Evolutionary conservation across 2,113 vertebrate genomes (phyloP), one percentile per base, ranked within the genome.

Genomic region (Helogale parvula): DNA sequence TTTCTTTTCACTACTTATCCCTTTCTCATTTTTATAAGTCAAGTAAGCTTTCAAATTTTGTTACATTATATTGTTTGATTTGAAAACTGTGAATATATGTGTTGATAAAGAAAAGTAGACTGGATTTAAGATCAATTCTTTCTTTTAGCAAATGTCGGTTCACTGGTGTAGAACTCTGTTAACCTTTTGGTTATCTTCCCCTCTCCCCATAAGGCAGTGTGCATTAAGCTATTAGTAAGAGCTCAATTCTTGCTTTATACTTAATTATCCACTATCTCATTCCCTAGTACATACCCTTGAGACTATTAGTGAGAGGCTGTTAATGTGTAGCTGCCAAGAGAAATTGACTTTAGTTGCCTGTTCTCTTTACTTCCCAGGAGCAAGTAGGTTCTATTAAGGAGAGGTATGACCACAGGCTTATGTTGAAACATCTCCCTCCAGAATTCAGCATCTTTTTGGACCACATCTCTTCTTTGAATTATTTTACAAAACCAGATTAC

Each of bases 381-480:
- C 99, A 99, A 97, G 99, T 99, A 88, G 99, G 99, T 83, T 99
- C 99, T 89, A 99, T 99, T 98, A 99, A 99, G 97, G 99, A 99
- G 52, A 99, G 99, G 0, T 99, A 99, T 0, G 99, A 99, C 89
- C 99, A 99, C 94, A 99, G 99, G 17, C 98, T 99, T 98, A 99
- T 99, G 99, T 98, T 99, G 98, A 99, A 99, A 98, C 99, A 99
- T 98, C 99, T 99, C 90, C 99, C 99, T 63, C 98, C 99, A 97
- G 99, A 99, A 98, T 99, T 99, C 76, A 99, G 83, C 1, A 85
- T 99, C 88, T 99, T 99, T 98, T 98, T 99, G 98, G 99, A 99
- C 76, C 99, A 99, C 97, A 99, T 99, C 96, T 98, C 99, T 96
- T 99, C 95, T 98, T 99, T 99, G 95, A 99, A 99, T 99, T 99